Evolutionary conservation across 2,797 vertebrate species (phyloP), one percentile per base, ranked within the genome.

Genomic region (Pantherophis vulpinus): DNA sequence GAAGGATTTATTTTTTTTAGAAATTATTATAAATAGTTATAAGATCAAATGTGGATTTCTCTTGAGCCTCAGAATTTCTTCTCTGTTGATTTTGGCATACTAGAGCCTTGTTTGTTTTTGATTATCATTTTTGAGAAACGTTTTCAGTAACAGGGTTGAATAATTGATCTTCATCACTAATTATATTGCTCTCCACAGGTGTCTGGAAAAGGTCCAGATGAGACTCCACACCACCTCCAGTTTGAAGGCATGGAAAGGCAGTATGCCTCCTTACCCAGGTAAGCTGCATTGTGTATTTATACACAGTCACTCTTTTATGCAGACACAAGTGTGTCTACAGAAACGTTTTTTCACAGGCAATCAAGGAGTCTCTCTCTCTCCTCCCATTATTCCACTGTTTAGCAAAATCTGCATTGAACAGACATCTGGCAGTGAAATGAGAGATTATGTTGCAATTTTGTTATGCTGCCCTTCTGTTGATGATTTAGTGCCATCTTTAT

Each of bases 241-340:
- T 99, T 98, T 4, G 99, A 99, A 95, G 98, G 98, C 74, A 96
- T 98, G 97, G 98, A 99, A 94, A 98, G 98, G 55, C 99, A 99
- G 95, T 99, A 99, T 2, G 98, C 99, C 42, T 99, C 99, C 87
- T 96, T 99, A 96, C 99, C 98, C 97, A 99, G 99, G 99, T 99
- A 98, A 93, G 79, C 88, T 90, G 55, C 42, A 27, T 74, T 86
- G 29, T 63, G 42, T 54, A 86, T 89, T 91, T 47, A 42, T 16
- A 83, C 29, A 4, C 20, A 37, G 59, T 56, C 47, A n/a, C 47
- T 90, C 60, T 42, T 42, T 54, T 37, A 25, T 61, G 60, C 9
- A 63, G 16, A 63, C 20, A 23, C 51, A 23, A 6, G 9, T 23
- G 87, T 70, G 25, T 42, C 32, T 4, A n/a, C 61, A 25, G 25